Base-by-base conservation (phyloP, 2,113 vertebrate genomes). In the Poecile atricapillus region DNA sequence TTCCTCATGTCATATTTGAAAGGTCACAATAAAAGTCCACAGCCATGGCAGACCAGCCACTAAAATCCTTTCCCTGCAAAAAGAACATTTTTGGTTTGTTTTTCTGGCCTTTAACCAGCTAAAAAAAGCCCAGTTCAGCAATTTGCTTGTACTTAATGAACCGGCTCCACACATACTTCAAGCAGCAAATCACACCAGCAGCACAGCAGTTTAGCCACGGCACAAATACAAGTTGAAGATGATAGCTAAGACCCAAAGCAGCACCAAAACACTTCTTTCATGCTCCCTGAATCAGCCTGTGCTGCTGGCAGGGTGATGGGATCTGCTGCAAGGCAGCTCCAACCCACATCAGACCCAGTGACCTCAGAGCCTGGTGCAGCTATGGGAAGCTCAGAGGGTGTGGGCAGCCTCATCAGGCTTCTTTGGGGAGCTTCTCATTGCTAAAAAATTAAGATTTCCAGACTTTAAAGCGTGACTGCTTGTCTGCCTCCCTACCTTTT, bases 1-100 rank as follows among this genome's bases (percentile, higher is more conserved):
- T 9, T 85, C 47, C 33, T 59, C 13, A 2, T 2, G 3, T n/a
- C 41, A 19, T 3, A 27, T 1, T 1, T 39, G 27, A 62, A 44
- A 75, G 10, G 2, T 24, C 44, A 33, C 1, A 2, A 19, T 67
- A 44, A 7, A 49, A 65, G 8, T 47, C 27, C 21, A 33, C 15
- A 77, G n/a, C 27, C 16, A 9, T 17, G 7, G 16, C 31, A 39
- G 39, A 12, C 11, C 39, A 39, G 39, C 39, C 39, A 47, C 7
- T 9, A 58, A 62, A 82, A 58, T 22, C 28, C 15, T 3, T 7
- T 22, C 19, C 8, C 53, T 79, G 31, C 28, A 49, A 33, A 84
- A 68, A 73, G 1, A 50, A 76, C 5, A 41, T 10, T 27, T 25
- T 20, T 4, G 0, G 5, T 39, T 56, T 55, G 5, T 3, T 83